Conservation (phyloP, 2,113 vertebrate genomes). For the Nyctibius bracteatus region DNA sequence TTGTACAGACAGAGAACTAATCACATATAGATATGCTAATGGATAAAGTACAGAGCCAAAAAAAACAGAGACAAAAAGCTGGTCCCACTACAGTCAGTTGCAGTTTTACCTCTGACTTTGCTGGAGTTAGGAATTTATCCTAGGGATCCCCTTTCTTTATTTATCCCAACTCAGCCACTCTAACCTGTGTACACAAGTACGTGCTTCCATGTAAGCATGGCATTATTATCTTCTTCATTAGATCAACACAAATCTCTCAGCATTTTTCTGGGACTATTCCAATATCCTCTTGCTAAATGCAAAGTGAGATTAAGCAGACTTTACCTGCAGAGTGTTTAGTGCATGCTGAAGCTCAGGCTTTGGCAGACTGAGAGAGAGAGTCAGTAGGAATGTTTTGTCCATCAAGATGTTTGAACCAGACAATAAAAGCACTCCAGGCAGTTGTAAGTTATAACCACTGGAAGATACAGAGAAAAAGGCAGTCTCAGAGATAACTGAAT, state of each 20-base stretch:
- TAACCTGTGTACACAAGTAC: not conserved
- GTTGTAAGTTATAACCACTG: slow-evolving; percentile 55
- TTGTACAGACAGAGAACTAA: not conserved
- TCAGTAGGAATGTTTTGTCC: slow-evolving; percentile 48
- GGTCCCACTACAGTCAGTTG: not conserved
- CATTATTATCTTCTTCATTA: not conserved
- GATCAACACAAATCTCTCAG: not conserved
- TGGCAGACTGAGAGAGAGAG: not conserved
- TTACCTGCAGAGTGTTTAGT: not conserved
- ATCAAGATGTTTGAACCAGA: slow-evolving; percentile 45
- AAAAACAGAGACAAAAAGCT: not conserved
- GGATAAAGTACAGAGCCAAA: not conserved
- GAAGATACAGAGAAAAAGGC: slow-evolving; percentile 15
- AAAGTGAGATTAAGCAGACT: slow-evolving; percentile 30
- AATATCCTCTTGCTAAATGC: not conserved
- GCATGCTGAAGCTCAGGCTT: not conserved
- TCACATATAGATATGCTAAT: not conserved
- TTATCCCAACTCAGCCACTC: not conserved
- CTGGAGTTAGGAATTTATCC: not conserved
- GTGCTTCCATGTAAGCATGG: not conserved
- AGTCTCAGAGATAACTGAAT: slow-evolving; percentile 54
- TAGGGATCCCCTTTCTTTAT: not conserved
- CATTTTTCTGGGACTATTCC: not conserved
- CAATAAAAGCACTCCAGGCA: slow-evolving; percentile 53
- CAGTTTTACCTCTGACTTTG: not conserved